These are phyloP conservation scores for Siniperca knerii DNA, from an alignment of 2,113 vertebrate species.

Conservation along the genomic window DNA sequence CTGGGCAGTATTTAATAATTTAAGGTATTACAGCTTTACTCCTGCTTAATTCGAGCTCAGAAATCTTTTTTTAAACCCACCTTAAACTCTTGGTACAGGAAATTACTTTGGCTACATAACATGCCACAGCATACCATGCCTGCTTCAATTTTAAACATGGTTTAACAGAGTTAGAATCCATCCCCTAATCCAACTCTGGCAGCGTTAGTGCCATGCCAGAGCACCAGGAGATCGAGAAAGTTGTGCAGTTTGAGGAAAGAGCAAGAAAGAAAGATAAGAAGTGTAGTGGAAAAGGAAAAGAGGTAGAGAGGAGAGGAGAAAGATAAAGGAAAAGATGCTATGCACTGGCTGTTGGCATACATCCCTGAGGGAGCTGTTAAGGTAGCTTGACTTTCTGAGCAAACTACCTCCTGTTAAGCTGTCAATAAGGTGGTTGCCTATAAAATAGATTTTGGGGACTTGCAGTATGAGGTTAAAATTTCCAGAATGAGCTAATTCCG, in stretches of 20 bases:
- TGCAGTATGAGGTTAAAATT: constrained; percentile 25
- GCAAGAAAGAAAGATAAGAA: constrained; percentile 45
- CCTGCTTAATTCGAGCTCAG: background rate
- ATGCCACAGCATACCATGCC: background rate
- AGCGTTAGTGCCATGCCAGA: constrained; percentile 22
- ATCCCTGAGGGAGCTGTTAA: constrained; percentile 49
- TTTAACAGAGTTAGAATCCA: constrained; percentile 38
- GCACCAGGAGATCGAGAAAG: constrained; percentile 34
- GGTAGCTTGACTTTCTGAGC: constrained; percentile 46
- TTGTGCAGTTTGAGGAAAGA: constrained; percentile 50
- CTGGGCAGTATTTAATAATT: background rate
- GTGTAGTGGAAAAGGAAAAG: constrained; percentile 27
- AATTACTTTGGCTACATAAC: constrained; percentile 27
- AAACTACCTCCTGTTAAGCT: constrained; percentile 43
- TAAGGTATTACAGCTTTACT: background rate
- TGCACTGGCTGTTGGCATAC: constrained; percentile 43
- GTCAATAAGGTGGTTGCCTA: constrained; percentile 32
- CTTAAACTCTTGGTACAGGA: constrained; percentile 17
- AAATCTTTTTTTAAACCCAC: background rate
- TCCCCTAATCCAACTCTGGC: constrained; percentile 39
- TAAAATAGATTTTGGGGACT: constrained; percentile 32
- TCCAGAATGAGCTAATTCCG: background rate
- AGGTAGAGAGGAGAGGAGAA: constrained; percentile 21
- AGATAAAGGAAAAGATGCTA: constrained; percentile 53
- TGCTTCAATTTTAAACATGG: constrained; percentile 48